Evolutionary conservation across 1,140 invertebrate species (phyloP).

Genomic region (Drosophila virilis): DNA sequence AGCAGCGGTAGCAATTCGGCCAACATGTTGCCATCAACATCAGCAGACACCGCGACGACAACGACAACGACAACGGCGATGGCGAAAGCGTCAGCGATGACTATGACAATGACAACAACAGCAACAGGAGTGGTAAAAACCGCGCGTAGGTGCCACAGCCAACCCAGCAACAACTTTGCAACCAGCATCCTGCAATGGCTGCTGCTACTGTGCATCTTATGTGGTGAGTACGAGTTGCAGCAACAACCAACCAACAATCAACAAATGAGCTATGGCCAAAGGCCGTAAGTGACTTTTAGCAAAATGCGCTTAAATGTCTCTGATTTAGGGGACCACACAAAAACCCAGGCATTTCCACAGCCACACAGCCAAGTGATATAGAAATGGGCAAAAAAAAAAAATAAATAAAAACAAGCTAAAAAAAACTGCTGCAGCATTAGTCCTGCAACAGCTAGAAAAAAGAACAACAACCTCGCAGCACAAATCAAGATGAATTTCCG

Average conservation of each 20-base stretch:
- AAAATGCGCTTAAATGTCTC: slow-evolving; percentile 79
- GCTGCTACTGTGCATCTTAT: slow-evolving; percentile 62
- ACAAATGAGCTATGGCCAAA: slow-evolving; percentile 66
- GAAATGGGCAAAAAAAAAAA: slow-evolving; percentile 35
- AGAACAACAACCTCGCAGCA: slow-evolving; percentile 47
- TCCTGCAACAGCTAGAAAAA: slow-evolving; percentile 27
- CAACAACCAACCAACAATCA: slow-evolving; percentile 6
- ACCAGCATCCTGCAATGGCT: slow-evolving; percentile 38
- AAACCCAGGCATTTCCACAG: slow-evolving; percentile 22
- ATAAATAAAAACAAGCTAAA: slow-evolving; percentile 19
- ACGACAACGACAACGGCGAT: slow-evolving; percentile 1
- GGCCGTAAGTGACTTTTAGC: slow-evolving; percentile 72
- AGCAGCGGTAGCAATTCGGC: slow-evolving; percentile 21
- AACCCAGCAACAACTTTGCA: slow-evolving; percentile 30
- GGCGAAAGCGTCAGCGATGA: background rate
- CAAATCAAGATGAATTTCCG: slow-evolving; percentile 82
- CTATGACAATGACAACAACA: slow-evolving; percentile 16
- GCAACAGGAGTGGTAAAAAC: slow-evolving; percentile 9
- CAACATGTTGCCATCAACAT: slow-evolving; percentile 66
- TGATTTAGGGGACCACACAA: slow-evolving; percentile 67
- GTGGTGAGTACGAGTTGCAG: slow-evolving; percentile 59
- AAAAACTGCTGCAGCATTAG: slow-evolving; percentile 49
- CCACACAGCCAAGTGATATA: slow-evolving; percentile 60
- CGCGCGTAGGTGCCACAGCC: slow-evolving; percentile 61
- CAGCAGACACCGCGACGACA: slow-evolving; percentile 44